Evolutionary conservation across 2,113 vertebrate genomes (phyloP).

Genomic region (Anthoscopus minutus): DNA sequence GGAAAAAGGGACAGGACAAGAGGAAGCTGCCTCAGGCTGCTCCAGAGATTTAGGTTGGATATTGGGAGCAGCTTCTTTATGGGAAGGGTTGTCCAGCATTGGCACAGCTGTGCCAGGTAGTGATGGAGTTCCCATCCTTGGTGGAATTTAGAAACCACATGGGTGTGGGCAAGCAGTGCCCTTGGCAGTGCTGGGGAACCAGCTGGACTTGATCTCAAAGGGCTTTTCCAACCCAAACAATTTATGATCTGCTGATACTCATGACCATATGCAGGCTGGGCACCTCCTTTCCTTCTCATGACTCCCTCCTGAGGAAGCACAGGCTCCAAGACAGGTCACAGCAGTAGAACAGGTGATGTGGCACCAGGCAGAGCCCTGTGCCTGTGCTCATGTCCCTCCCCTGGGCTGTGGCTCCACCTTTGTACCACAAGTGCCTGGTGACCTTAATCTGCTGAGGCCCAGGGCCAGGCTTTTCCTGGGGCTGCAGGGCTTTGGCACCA

Average conservation of each 20-base stretch:
- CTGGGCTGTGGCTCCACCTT: background rate
- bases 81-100: background rate
- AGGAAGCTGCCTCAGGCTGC: background rate
- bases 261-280: fast-evolving
- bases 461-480: background rate
- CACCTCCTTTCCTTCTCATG: background rate
- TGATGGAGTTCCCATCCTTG: background rate
- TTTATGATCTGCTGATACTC: background rate
- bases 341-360: background rate
- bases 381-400: fast-evolving
- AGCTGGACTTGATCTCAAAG: background rate
- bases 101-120: background rate
- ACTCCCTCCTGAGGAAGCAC: background rate
- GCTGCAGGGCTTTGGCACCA: background rate
- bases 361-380: background rate
- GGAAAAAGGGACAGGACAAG: background rate
- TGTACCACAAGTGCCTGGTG: background rate
- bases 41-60: background rate
- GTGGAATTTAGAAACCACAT: background rate
- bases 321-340: fast-evolving
- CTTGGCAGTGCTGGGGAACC: background rate
- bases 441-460: background rate
- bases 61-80: background rate
- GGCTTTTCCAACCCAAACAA: background rate
- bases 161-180: background rate